Evolutionary conservation across 2,797 vertebrate species (phyloP).

Genomic region (Todus mexicanus): DNA sequence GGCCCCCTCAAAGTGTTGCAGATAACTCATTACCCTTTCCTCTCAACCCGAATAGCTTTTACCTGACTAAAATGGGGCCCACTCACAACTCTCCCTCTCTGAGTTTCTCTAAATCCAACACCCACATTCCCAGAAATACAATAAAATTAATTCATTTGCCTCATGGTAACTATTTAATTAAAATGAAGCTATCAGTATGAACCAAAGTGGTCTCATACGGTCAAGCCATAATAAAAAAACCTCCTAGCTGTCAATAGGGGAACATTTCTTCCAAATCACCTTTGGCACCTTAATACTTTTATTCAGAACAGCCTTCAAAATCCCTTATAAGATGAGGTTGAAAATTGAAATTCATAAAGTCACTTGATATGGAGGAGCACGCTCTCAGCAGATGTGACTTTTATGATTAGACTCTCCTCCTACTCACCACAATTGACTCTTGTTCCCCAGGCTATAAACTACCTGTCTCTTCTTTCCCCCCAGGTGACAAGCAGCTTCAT

Average conservation of each 20-base stretch:
- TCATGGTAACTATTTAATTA: not conserved
- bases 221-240: not conserved
- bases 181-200: not conserved
- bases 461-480: slow-evolving; percentile 21
- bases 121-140: not conserved
- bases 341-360: slow-evolving; percentile 26
- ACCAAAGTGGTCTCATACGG: not conserved
- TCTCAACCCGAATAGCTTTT: not conserved
- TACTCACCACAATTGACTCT: slow-evolving; percentile 21
- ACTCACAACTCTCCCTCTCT: not conserved
- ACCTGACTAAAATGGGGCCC: not conserved
- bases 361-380: not conserved
- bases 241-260: not conserved
- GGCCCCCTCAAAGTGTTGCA: not conserved
- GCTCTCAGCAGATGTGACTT: slow-evolving; percentile 26
- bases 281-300: not conserved
- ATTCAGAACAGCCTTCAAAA: not conserved
- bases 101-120: not conserved
- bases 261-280: not conserved
- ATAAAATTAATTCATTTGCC: not conserved
- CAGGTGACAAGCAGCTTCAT: slow-evolving; percentile 42
- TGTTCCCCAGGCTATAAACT: slow-evolving; percentile 54
- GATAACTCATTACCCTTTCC: not conserved
- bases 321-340: not conserved
- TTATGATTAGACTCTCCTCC: slow-evolving; percentile 47